Base-by-base conservation (phyloP, 2,888 invertebrate genomes). In the Philhelius pedissequus region DNA sequence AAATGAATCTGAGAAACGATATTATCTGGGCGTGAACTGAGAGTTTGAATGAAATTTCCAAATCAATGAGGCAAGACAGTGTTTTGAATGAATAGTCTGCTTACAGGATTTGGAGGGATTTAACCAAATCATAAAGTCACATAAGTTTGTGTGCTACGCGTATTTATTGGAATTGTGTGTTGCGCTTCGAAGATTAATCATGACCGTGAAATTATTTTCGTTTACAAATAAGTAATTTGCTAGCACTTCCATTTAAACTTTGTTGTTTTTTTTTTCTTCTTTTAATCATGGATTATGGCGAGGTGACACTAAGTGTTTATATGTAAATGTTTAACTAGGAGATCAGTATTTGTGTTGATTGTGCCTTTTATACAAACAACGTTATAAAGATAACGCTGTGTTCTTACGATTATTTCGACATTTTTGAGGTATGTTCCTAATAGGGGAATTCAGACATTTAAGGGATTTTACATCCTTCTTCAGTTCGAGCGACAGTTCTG, bases 171-270 rank as follows among this genome's bases (percentile, higher is more conserved):
- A 45, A 48, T 64, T 64, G 27, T 48, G 64, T 48, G n/a, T 30
- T 15, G 45, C 9, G n/a, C 32, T 32, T 64, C 64, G 4, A 32
- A 64, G 48, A 15, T 32, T 48, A 35, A 48, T 22, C 32, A 64
- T 35, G 45, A 48, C 64, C 64, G 48, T 64, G 32, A 64, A 64
- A 64, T 64, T 48, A 48, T 32, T 60, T 48, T 32, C 45, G 22
- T 64, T 64, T 32, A 32, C 20, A 35, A 45, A 48, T 22, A 7
- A n/a, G 7, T n/a, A 7, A 48, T 48, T 48, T 13, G 22, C 25
- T n/a, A 7, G n/a, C n/a, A 25, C 13, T 13, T 48, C 7, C 5
- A 0, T 8, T 40, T 40, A n/a, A n/a, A n/a, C n/a, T n/a, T n/a
- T n/a, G n/a, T n/a, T n/a, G n/a, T n/a, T n/a, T n/a, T n/a, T n/a